These are phyloP conservation scores for Marmota flaviventris DNA, from an alignment of 2,113 vertebrate genomes.

Conservation along the genomic window DNA sequence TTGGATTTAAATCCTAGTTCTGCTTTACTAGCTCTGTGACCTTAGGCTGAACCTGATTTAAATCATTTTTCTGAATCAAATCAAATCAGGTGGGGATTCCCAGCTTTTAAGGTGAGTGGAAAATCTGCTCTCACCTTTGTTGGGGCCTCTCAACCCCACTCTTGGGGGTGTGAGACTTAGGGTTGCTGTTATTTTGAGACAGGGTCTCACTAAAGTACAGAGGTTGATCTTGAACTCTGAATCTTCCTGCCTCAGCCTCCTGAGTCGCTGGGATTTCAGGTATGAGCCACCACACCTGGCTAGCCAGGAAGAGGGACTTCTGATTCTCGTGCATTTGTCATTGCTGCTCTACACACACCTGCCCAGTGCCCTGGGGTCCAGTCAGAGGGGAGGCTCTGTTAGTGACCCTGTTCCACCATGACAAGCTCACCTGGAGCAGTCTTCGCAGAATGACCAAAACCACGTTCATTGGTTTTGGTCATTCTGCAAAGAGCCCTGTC, in stretches of 20 bases:
- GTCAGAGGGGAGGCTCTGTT: not conserved
- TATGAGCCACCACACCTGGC: no score
- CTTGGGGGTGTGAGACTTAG: no score
- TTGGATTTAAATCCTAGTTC: not conserved
- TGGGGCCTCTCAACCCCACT: not conserved
- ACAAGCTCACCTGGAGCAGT: not conserved
- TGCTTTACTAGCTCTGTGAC: not conserved
- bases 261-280: no score
- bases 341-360: not conserved
- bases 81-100: not conserved
- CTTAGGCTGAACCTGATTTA: not conserved
- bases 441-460: not conserved
- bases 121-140: not conserved
- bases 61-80: constrained; percentile 36
- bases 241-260: no score
- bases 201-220: no score
- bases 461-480: no score
- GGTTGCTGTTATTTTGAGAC: no score
- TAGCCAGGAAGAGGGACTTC: not conserved
- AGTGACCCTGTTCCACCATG: not conserved
- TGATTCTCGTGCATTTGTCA: not conserved
- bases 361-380: not conserved
- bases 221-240: no score
- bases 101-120: not conserved
- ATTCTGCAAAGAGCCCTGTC: no score